Base-by-base conservation (phyloP, 1,140 invertebrate species). In the Sitophilus oryzae region DNA sequence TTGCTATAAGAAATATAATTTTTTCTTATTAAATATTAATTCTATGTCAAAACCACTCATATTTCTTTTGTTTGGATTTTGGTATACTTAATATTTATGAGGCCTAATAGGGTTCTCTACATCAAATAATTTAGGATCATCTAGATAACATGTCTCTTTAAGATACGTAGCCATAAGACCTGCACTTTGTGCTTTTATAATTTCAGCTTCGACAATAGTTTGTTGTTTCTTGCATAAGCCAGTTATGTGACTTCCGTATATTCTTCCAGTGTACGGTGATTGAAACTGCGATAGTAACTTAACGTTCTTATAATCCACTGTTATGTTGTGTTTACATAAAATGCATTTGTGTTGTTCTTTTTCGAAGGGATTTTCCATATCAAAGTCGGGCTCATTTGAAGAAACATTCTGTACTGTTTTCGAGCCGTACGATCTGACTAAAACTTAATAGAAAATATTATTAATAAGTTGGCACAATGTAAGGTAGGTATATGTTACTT, bases 231-330 rank as follows among this genome's bases (percentile, higher is more conserved):
- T 79, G 68, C 92, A 95, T 2, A 93, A 73, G 3, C 90, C 90
- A 22, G 95, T 98, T 47, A 98, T 91, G 64, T 97, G 88, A 59
- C 85, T 78, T 0, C 89, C 89, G 73, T 97, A 98, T 50, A 96
- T 81, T 60, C 82, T 78, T 8, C 95, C 94, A 9, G 94, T 97
- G 64, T 88, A 92, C 0, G 89, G 84, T 37, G 93, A 97, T 67
- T 96, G 86, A 74, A 98, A 98, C 69, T 98, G 96, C 11, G 92
- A 95, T 1, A 98, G 70, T 4, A 98, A 71, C 48, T 87, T 82
- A 0, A 86, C 79, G 74, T 98, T 98, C 72, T 96, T 98, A 66
- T 94, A 98, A 74, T 96, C 82, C 0, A 91, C 84, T 9, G 76
- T 73, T 41, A 98, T 85, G 20, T 90, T 81, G 52, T 88, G 74